phyloP scores from a whole-genome alignment of 2,113 vertebrate genomes.

The Coptodon bakossiorum region DNA sequence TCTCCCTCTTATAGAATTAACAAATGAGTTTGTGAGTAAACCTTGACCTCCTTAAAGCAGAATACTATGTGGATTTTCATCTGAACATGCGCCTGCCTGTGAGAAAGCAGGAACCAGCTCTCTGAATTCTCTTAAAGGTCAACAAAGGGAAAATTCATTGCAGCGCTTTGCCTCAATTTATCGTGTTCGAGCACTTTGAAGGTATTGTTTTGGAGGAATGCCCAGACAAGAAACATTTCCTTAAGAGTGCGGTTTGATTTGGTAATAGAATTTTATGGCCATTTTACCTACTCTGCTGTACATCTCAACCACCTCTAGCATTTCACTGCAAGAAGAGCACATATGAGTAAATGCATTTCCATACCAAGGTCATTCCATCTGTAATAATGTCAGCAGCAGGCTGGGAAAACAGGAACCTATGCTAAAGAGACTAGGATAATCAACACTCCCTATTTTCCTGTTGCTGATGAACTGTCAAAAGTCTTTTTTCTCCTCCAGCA shows the following conservation, averaged over 20 bases:
- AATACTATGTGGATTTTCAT: not conserved
- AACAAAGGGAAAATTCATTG: slow-evolving; percentile 37
- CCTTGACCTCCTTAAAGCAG: not conserved
- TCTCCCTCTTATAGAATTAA: not conserved
- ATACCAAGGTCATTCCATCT: slow-evolving; percentile 37
- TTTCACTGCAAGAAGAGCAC: not conserved
- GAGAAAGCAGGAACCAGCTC: not conserved
- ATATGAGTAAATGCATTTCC: slow-evolving; percentile 17
- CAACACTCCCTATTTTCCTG: slow-evolving; percentile 4
- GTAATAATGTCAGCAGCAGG: slow-evolving; percentile 20
- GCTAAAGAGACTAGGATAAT: slow-evolving; percentile 9
- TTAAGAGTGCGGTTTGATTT: slow-evolving; percentile 59
- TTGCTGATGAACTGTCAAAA: slow-evolving; percentile 19
- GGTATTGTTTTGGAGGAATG: slow-evolving; percentile 62
- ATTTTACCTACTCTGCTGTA: slow-evolving; percentile 42
- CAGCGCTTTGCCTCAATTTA: slow-evolving; percentile 35
- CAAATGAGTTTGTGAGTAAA: not conserved
- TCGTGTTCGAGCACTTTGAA: slow-evolving; percentile 40
- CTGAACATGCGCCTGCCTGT: not conserved
- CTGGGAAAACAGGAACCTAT: slow-evolving; percentile 12
- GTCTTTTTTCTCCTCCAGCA: not conserved
- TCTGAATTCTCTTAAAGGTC: slow-evolving; percentile 44
- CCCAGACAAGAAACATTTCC: slow-evolving; percentile 53
- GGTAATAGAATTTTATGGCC: slow-evolving; percentile 58
- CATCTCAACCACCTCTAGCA: slow-evolving; percentile 33